These are phyloP conservation scores for Zosterops hypoxanthus DNA, from an alignment of 2,113 vertebrate genomes.

Conservation along the genomic window DNA sequence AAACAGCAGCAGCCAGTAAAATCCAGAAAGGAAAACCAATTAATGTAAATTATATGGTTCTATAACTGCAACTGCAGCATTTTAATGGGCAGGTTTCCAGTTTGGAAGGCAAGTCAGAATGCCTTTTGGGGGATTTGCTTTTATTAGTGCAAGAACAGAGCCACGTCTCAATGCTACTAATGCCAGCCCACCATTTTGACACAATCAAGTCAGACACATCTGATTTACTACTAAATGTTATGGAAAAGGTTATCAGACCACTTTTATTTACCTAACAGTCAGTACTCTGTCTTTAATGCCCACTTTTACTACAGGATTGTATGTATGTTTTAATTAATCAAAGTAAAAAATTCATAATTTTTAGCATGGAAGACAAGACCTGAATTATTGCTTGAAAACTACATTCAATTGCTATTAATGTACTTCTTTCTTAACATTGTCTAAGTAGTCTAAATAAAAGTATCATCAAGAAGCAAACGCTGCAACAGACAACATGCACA, in stretches of 20 bases:
- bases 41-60: neutral
- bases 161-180: neutral
- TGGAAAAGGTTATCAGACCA: neutral
- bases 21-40: conserved; percentile 9
- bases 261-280: neutral
- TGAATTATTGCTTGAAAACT: neutral
- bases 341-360: neutral
- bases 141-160: neutral
- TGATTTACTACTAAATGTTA: neutral
- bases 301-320: neutral
- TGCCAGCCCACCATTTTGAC: neutral
- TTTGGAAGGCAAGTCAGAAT: neutral
- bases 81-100: neutral
- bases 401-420: neutral
- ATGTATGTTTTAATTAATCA: neutral
- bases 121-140: neutral
- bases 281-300: neutral
- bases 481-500: neutral
- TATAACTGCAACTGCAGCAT: neutral
- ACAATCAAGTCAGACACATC: neutral
- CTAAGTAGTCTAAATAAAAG: neutral
- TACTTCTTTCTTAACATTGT: neutral
- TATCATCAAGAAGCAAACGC: neutral
- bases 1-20: neutral
- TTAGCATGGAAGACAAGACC: neutral